phyloP scores from a whole-genome alignment of 2,113 vertebrate genomes.

The Macroglossus sobrinus region DNA sequence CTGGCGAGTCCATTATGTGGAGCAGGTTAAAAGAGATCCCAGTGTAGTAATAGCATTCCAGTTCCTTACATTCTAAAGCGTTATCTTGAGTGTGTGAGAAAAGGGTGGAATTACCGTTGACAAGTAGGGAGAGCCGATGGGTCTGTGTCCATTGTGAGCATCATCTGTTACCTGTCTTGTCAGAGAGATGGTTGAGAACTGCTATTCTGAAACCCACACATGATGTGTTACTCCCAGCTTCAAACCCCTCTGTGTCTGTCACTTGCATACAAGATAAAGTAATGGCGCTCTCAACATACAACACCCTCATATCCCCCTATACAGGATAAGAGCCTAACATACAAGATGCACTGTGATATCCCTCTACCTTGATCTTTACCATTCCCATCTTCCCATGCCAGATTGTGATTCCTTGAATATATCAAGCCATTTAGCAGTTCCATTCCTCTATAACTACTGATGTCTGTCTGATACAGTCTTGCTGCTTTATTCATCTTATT shows the following conservation, averaged over 20 bases:
- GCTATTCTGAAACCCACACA: neutral
- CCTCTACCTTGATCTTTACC: neutral
- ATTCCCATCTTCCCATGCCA: neutral
- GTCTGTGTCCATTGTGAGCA: neutral
- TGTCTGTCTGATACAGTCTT: neutral
- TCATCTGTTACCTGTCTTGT: neutral
- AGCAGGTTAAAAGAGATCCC: neutral
- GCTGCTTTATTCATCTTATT: neutral
- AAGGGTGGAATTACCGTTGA: neutral
- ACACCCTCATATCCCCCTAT: fast-evolving
- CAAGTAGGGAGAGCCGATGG: neutral
- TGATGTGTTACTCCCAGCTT: neutral
- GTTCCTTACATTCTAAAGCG: neutral
- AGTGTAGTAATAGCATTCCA: neutral
- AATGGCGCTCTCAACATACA: neutral
- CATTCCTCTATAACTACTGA: neutral
- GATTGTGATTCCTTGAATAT: neutral
- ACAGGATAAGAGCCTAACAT: neutral
- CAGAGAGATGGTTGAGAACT: neutral
- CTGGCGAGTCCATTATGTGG: neutral
- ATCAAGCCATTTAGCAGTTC: neutral
- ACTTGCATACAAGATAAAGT: neutral
- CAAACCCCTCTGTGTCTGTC: neutral
- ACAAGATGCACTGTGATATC: neutral
- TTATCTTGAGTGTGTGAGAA: neutral